Percentiles rank a stretch among this genome's conserved stretches.
Conservation (phyloP, 2,113 vertebrate genomes). For the Gracilinanus agilis region DNA sequence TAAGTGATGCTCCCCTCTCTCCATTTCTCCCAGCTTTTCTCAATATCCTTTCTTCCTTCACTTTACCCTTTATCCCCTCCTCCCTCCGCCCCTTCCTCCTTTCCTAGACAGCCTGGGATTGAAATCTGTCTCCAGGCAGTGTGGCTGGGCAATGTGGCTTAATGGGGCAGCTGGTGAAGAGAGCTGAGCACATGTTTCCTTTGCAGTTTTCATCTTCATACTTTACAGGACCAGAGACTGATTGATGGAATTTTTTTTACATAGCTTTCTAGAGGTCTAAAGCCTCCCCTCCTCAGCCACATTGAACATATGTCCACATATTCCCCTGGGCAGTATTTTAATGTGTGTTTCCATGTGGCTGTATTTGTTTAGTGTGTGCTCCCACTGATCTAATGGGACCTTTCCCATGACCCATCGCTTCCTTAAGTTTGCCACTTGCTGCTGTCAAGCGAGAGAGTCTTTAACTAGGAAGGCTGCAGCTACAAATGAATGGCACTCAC, state of each 20-base stretch:
- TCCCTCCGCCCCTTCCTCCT: not conserved
- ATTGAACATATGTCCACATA: slow-evolving; percentile 84
- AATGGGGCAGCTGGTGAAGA: slow-evolving; percentile 78
- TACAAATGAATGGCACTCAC: slow-evolving; percentile 76
- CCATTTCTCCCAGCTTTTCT: not conserved
- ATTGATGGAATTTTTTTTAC: slow-evolving; percentile 83
- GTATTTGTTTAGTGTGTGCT: slow-evolving; percentile 87
- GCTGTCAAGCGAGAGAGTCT: slow-evolving; percentile 81
- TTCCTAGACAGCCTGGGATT: slow-evolving; percentile 72
- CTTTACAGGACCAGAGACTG: slow-evolving; percentile 80
- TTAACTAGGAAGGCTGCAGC: slow-evolving; percentile 79
- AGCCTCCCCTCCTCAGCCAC: slow-evolving; percentile 76
- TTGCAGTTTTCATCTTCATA: slow-evolving; percentile 80
- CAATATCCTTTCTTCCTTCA: not conserved
- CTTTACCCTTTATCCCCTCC: not conserved
- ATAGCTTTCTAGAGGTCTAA: slow-evolving; percentile 79
- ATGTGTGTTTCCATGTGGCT: slow-evolving; percentile 85
- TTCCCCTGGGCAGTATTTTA: slow-evolving; percentile 85
- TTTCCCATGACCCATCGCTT: slow-evolving; percentile 88
- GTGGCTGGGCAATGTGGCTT: slow-evolving; percentile 52
- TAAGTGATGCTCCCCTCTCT: not conserved
- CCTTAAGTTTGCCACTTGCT: slow-evolving; percentile 86
- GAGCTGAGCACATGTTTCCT: slow-evolving; percentile 73
- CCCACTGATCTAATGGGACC: slow-evolving; percentile 86
- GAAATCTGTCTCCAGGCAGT: slow-evolving; percentile 59